Percentiles rank a stretch among this genome's conserved stretches.
Conservation (phyloP, 1,140 invertebrate genomes). For the Gryon sp. region DNA sequence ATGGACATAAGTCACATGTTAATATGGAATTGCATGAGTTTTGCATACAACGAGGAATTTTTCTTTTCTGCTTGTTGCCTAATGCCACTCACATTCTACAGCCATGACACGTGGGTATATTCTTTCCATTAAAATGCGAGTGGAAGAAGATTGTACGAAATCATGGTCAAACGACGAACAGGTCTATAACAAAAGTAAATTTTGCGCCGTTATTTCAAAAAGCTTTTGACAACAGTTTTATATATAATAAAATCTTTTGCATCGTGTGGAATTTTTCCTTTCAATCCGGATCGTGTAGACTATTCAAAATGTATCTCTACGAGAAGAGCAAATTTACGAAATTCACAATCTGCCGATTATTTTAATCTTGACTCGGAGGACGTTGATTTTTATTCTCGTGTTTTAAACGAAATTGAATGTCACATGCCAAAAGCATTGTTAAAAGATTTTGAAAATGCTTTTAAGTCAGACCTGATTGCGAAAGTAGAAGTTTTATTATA, state of each 20-base stretch:
- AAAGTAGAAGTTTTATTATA: too few relatives aligned
- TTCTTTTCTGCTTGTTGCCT: conserved; percentile 63
- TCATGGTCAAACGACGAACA: conserved; percentile 58
- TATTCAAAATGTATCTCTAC: conserved; percentile 62
- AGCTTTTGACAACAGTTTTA: conserved; percentile 42
- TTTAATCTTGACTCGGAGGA: conserved; percentile 6
- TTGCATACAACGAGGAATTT: conserved; percentile 60
- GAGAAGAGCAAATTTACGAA: conserved; percentile 18
- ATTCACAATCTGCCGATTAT: too few relatives aligned
- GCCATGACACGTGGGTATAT: conserved; percentile 70
- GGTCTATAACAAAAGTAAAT: conserved; percentile 62
- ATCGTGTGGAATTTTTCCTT: conserved; percentile 68
- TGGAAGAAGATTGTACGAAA: too few relatives aligned
- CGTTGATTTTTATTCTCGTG: not conserved
- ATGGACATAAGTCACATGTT: conserved; percentile 4
- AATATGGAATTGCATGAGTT: conserved; percentile 18
- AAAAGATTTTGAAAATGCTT: too few relatives aligned
- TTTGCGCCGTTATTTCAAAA: conserved; percentile 68
- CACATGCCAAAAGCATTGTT: not conserved
- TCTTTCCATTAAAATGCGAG: too few relatives aligned
- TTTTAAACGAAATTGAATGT: not conserved
- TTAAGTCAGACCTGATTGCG: too few relatives aligned
- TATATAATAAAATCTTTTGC: conserved; percentile 66
- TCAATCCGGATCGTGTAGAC: conserved; percentile 67
- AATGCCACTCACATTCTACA: conserved; percentile 75